Base-by-base conservation (phyloP, 2,113 vertebrate species). In the Syrmaticus mikado region DNA sequence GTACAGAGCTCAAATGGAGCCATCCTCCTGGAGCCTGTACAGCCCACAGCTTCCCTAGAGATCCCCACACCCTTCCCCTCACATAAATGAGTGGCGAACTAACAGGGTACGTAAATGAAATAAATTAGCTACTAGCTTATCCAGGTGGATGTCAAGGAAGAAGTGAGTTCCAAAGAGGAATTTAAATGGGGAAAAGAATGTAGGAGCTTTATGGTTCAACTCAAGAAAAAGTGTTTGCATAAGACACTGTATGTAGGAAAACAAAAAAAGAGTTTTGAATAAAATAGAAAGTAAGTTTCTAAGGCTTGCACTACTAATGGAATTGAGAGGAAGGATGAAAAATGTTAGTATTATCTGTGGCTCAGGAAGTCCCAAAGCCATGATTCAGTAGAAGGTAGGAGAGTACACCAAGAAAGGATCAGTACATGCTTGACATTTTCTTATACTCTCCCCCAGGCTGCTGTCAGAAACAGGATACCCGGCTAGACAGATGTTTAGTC, bases 401-500 rank as follows among this genome's bases (percentile, higher is more conserved):
- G 80, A 78, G 57, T 43, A 88, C 34, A 90, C 90, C 80, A 88
- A 93, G 87, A 85, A 80, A 71, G 52, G 85, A 90, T 92, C 65
- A 38, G 75, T 85, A 91, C 17, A 4, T 67, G 68, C 93, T 90
- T 93, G 92, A 96, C 93, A 88, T 96, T 96, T 93, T 78, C 93
- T 92, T 64, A 77, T 71, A 64, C 1, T 5, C 82, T 92, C 93
- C 85, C 85, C 82, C 80, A 93, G 93, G 93, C 95, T 94, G 80
- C 95, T 94, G 95, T 88, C 93, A 96, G 95, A 95, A 96, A 95
- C 92, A 96, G 95, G 93, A 96, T 96, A 94, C 85, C 76, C 17
- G 3, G 76, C 92, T 75, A 94, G 96, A 96, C 94, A 96, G 92
- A 96, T 95, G 95, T 96, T 96, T 96, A 96, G 96, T 96, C 95